Evolutionary conservation across 2,888 invertebrate species (phyloP).

Genomic region (Opisthograptis luteolata): DNA sequence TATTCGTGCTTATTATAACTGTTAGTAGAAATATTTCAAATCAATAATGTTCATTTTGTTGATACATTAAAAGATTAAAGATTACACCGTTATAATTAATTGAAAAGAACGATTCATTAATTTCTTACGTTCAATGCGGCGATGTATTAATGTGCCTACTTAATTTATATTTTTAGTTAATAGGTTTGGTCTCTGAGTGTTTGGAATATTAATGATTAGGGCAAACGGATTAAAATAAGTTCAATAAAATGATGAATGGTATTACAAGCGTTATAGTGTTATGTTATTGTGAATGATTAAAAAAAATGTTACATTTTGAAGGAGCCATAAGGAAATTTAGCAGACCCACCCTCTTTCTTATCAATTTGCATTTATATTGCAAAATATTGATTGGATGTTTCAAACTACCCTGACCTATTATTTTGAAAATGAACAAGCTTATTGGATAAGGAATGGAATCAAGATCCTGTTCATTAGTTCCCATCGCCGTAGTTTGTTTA

Average conservation of each 20-base stretch:
- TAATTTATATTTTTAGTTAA: constrained; percentile 27
- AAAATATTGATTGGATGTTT: neutral
- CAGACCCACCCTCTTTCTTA: no score
- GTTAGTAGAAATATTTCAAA: neutral
- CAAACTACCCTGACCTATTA: neutral
- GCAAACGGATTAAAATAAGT: constrained; percentile 9
- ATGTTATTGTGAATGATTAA: no score
- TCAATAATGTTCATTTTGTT: no score
- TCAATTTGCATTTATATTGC: neutral
- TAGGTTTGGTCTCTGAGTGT: constrained; percentile 13
- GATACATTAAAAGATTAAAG: no score
- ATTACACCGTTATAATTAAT: constrained; percentile 17
- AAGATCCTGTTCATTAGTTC: constrained; percentile 17
- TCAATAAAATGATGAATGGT: neutral
- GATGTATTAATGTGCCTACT: no score
- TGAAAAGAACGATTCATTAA: constrained; percentile 17
- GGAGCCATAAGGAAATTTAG: no score
- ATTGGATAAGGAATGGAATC: constrained; percentile 1
- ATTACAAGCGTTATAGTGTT: no score
- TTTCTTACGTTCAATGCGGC: constrained; percentile 10
- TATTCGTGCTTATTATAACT: no score
- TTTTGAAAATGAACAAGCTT: neutral
- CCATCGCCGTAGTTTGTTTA: constrained; percentile 37
- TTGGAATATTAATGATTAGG: constrained; percentile 14
- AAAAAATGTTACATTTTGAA: no score